Evolutionary conservation across 2,113 vertebrate genomes (phyloP), one percentile per base, ranked within the genome.

Genomic region (Poecilia latipinna): DNA sequence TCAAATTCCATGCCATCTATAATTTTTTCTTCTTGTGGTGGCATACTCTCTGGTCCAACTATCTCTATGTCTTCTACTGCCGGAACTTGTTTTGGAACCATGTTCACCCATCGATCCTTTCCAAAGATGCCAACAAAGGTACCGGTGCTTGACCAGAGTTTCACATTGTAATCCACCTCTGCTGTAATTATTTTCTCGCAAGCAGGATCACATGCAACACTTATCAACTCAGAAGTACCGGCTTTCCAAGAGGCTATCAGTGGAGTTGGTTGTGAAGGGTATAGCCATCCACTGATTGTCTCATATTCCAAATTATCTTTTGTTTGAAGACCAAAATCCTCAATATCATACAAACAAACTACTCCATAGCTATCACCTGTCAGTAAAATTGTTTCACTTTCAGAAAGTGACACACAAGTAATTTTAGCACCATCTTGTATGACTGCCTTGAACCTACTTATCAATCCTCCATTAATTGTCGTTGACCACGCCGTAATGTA

Each of bases 401-500:
- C 13, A 68, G 70, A 54, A 13, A 35, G 62, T 10, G 69, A 31
- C 64, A 81, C 75, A 11, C 39, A 54, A n/a, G 60, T 74, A 17
- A 84, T 61, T 8, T n/a, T 4, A 3, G 33, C 42, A 29, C 5
- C 22, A 8, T 82, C 48, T 3, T 19, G 31, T 6, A 54, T 8
- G 4, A 77, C 24, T 48, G 73, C 72, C n/a, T 4, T 74, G 64
- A 84, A 87, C 17, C 65, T 82, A 33, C 3, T 57, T 4, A 84
- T 15, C 29, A 79, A 4, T 7, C 70, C 70, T 26, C 75, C 70
- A 0, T 22, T 63, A 4, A 4, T 0, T 22, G 3, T 6, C 4
- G 28, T 13, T 28, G 83, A 79, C 86, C 78, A 79, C 13, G 78
- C 80, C 12, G 8, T n/a, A 61, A 83, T 68, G 39, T 26, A 77